These are phyloP conservation scores for Limanda limanda DNA, from an alignment of 2,113 vertebrate species.

Conservation along the genomic window DNA sequence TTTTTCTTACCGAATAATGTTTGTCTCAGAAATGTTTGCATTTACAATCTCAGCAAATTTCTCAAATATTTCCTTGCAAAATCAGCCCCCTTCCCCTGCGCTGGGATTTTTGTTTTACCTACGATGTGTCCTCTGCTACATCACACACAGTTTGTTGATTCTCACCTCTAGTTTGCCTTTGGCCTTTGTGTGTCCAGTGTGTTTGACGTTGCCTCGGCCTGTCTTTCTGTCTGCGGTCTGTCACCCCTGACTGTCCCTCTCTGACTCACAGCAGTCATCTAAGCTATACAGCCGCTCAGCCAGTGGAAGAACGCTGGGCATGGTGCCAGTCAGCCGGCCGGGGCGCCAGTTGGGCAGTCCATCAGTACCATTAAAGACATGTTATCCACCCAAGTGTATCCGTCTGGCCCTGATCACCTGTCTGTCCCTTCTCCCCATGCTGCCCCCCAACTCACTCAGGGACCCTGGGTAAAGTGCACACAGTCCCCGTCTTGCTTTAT, in stretches of 20 bases:
- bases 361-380: conserved; percentile 76
- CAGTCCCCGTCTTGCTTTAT: conserved; percentile 67
- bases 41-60: no score
- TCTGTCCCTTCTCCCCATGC: conserved; percentile 42
- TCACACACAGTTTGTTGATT: conserved; percentile 4
- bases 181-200: conserved; percentile 28
- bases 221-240: conserved; percentile 16
- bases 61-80: no score
- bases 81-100: no score
- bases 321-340: conserved; percentile 58
- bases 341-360: conserved; percentile 74
- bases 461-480: conserved; percentile 56
- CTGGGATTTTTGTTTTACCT: no score
- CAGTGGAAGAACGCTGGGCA: conserved; percentile 64
- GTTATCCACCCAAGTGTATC: conserved; percentile 72
- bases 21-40: no score
- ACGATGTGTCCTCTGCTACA: background rate
- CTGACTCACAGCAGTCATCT: conserved; percentile 51
- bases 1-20: no score
- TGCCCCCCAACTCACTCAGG: conserved; percentile 45
- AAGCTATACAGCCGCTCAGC: conserved; percentile 52
- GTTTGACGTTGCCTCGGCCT: conserved; percentile 14
- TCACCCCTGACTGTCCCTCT: conserved; percentile 47
- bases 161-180: conserved; percentile 16
- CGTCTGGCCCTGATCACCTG: conserved; percentile 71